A percentile compares a stretch with the other conserved stretches of the same genome.
phyloP scores from a whole-genome alignment of 1,140 invertebrate genomes.

The Aphidius gifuensis region DNA sequence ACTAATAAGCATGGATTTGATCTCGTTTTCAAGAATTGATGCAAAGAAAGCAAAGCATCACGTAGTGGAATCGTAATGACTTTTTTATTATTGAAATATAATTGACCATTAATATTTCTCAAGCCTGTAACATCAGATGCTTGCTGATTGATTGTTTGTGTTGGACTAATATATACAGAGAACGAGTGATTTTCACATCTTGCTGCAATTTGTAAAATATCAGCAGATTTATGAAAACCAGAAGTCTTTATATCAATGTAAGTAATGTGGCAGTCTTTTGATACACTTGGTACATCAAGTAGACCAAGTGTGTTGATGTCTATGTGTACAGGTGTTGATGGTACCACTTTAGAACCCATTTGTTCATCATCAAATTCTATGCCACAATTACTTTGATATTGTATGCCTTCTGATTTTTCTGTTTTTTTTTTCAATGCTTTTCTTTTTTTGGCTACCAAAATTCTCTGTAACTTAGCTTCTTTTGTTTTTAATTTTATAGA shows the following conservation, averaged over 20 bases:
- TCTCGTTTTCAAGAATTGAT: slow-evolving; percentile 17
- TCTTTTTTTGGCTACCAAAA: background rate
- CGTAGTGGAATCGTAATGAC: slow-evolving; percentile 12
- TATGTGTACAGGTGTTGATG: slow-evolving; percentile 5
- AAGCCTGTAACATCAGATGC: slow-evolving; percentile 27
- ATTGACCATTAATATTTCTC: slow-evolving; percentile 20
- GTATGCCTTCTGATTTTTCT: slow-evolving; percentile 5
- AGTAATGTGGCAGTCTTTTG: background rate
- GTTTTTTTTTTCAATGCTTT: slow-evolving; percentile 1
- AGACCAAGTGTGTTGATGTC: background rate
- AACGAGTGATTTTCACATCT: slow-evolving; percentile 23
- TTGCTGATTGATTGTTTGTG: slow-evolving; percentile 15
- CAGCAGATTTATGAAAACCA: slow-evolving; percentile 21
- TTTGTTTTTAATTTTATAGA: background rate
- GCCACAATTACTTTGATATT: slow-evolving; percentile 11
- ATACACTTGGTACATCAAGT: background rate
- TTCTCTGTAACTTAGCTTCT: background rate
- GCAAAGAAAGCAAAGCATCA: slow-evolving; percentile 20
- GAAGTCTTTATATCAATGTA: slow-evolving; percentile 24
- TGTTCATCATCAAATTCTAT: background rate
- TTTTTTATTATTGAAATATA: slow-evolving; percentile 27
- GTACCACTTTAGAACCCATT: background rate
- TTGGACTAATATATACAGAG: slow-evolving; percentile 27
- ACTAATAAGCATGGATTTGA: slow-evolving; percentile 23
- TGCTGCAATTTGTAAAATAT: slow-evolving; percentile 33